A percentile compares a stretch with the other conserved stretches of the same genome.
Evolutionary conservation across 2,888 invertebrate genomes (phyloP).

Genomic region (Sepiola atlantica): DNA sequence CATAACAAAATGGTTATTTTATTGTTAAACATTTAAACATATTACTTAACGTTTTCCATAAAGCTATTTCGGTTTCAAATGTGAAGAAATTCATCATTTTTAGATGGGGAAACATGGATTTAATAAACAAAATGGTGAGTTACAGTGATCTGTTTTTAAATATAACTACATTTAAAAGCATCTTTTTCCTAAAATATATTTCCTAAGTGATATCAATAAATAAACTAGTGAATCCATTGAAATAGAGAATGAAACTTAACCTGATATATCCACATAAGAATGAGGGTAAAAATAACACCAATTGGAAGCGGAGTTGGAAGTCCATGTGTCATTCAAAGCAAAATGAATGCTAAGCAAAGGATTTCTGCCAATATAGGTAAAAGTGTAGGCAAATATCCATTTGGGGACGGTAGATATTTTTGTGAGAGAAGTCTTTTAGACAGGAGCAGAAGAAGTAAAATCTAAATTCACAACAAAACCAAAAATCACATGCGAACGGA

Average conservation of each 20-base stretch:
- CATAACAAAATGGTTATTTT: background rate
- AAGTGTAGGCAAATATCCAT: background rate
- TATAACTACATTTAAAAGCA: no score
- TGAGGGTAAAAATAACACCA: background rate
- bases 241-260: background rate
- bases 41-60: background rate
- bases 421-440: background rate
- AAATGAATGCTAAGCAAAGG: background rate
- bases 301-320: background rate
- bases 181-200: no score
- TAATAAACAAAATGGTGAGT: no score
- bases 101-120: no score
- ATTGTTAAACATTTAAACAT: background rate
- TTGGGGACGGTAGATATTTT: background rate
- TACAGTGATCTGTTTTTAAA: no score
- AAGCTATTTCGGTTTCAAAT: background rate
- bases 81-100: background rate
- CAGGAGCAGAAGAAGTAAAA: background rate
- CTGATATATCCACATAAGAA: background rate
- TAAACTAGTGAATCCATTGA: no score
- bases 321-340: background rate
- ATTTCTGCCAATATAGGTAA: no score
- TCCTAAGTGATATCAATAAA: no score
- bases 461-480: conserved; percentile 2
- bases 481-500: background rate